Percentiles rank a stretch among this genome's conserved stretches.
Evolutionary conservation across 2,113 vertebrate genomes (phyloP).

Genomic region (Archilochus colubris): DNA sequence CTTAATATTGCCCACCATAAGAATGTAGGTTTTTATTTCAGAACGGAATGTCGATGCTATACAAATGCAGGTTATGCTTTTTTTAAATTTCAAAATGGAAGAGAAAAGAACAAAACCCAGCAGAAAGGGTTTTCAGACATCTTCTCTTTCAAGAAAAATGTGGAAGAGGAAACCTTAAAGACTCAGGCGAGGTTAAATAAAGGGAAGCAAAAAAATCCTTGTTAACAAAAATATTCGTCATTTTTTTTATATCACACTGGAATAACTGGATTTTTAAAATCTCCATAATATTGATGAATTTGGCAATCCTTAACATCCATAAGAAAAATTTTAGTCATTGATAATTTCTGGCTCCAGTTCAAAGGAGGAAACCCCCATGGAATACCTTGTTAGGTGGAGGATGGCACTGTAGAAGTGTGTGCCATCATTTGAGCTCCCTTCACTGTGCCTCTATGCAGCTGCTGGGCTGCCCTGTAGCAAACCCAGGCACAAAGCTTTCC

Average conservation of each 20-base stretch:
- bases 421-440: fast-evolving
- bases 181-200: background rate
- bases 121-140: background rate
- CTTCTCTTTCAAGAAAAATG: background rate
- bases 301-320: background rate
- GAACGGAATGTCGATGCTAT: background rate
- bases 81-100: background rate
- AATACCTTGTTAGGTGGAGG: background rate
- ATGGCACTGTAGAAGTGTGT: background rate
- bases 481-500: background rate
- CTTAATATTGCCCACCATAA: background rate
- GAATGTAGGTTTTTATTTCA: background rate
- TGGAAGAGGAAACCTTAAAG: background rate
- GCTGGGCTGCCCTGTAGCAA: background rate
- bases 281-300: background rate
- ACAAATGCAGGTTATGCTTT: background rate
- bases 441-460: fast-evolving
- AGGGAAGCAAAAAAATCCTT: background rate
- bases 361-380: background rate
- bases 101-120: background rate
- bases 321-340: background rate
- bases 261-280: background rate
- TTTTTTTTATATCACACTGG: background rate
- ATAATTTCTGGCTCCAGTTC: background rate
- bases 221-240: background rate